Evolutionary conservation across 2,888 invertebrate genomes (phyloP).

Genomic region (Acrobasis suavella): DNA sequence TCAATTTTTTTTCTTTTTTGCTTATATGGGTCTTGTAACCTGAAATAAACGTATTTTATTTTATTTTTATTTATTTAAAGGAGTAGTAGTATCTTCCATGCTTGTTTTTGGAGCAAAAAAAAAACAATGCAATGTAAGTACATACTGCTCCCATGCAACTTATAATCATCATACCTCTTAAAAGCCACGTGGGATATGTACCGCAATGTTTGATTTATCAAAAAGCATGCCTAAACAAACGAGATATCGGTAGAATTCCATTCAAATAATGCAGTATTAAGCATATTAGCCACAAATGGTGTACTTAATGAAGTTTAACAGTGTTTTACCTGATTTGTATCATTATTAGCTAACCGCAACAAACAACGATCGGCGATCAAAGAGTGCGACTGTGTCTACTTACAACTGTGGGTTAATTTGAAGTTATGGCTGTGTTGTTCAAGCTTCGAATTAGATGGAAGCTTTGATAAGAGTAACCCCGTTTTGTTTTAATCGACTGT

Average conservation of each 20-base stretch:
- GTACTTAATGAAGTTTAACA: background rate
- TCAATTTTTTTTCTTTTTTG: too few relatives aligned
- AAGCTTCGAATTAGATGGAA: constrained; percentile 20
- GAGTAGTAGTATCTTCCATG: too few relatives aligned
- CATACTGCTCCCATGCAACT: too few relatives aligned
- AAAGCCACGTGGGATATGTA: too few relatives aligned
- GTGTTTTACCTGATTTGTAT: constrained; percentile 3
- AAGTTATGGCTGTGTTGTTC: constrained; percentile 33
- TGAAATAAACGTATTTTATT: too few relatives aligned
- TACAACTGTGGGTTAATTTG: constrained; percentile 30
- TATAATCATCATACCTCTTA: too few relatives aligned
- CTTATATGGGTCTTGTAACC: too few relatives aligned
- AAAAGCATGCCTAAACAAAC: too few relatives aligned
- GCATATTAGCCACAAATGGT: constrained; percentile 7
- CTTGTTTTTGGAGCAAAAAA: too few relatives aligned
- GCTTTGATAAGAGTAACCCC: constrained; percentile 25
- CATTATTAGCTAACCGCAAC: constrained; percentile 10
- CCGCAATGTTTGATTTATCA: too few relatives aligned
- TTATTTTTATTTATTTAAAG: too few relatives aligned
- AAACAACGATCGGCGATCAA: constrained; percentile 12
- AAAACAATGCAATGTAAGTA: too few relatives aligned
- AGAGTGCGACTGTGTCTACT: constrained; percentile 11
- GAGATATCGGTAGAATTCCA: background rate
- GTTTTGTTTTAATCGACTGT: constrained; percentile 18
- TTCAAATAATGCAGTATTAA: background rate